Conservation (phyloP, 2,113 vertebrate species). For the Cephalopholis sonnerati region DNA sequence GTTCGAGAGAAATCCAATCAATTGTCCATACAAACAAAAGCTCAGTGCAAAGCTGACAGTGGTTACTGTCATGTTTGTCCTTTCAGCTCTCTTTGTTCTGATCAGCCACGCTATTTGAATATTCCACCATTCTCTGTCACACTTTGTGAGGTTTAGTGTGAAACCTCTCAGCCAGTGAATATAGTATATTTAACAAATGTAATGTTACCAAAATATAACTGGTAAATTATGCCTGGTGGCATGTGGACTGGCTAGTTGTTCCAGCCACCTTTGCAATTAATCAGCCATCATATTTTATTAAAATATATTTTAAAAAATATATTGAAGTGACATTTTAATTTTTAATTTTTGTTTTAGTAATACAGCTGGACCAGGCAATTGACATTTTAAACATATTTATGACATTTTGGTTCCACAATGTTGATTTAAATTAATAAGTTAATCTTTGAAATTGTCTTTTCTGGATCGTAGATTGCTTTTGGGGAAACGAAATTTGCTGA, state of each 20-base stretch:
- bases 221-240: background rate
- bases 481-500: too few relatives aligned
- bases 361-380: too few relatives aligned
- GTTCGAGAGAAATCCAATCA: conserved; percentile 54
- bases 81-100: conserved; percentile 34
- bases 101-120: conserved; percentile 7
- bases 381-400: background rate
- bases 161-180: background rate
- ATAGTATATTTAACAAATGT: background rate
- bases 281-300: too few relatives aligned
- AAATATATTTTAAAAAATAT: background rate
- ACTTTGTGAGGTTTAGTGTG: background rate
- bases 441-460: background rate
- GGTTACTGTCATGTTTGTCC: conserved; percentile 35
- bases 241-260: background rate
- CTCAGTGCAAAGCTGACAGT: conserved; percentile 34
- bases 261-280: background rate
- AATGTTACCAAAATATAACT: background rate
- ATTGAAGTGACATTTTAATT: background rate
- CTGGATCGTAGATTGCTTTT: background rate
- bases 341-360: too few relatives aligned
- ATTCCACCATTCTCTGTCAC: background rate
- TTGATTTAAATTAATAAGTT: background rate
- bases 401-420: background rate
- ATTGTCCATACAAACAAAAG: conserved; percentile 68